Evolutionary conservation across 64 coral and sea anemone species (phyloP).

Genomic region (Exaiptasia diaphana): DNA sequence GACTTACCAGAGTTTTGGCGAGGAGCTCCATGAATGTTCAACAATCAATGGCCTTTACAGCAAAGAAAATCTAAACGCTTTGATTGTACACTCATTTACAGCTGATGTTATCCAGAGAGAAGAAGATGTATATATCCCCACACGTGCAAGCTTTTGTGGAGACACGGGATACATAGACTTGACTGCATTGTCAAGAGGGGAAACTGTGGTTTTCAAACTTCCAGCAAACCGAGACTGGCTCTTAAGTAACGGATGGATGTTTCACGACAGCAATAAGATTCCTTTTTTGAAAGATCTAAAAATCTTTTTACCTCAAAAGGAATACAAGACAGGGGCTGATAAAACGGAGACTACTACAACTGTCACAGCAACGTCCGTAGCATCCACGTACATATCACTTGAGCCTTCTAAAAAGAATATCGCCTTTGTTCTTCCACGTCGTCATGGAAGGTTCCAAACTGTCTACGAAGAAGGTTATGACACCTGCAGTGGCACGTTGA

Average conservation of each 20-base stretch:
- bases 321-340: neutral
- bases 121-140: conserved; percentile 6
- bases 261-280: neutral
- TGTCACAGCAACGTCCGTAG: neutral
- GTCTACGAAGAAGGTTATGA: conserved; percentile 11
- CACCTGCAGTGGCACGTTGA: neutral
- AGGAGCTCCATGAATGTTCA: neutral
- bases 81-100: neutral
- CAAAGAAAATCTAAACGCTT: neutral
- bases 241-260: neutral
- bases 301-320: conserved; percentile 5
- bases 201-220: conserved; percentile 6
- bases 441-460: neutral
- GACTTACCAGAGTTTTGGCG: neutral
- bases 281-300: conserved; percentile 21
- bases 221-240: neutral
- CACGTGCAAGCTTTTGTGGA: neutral
- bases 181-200: neutral
- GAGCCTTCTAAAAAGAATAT: neutral
- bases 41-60: neutral
- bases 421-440: neutral
- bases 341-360: neutral
- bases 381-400: too few species aligned
- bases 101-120: too few species aligned
- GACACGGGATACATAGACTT: conserved; percentile 15